phyloP scores from a whole-genome alignment of 2,888 invertebrate species.

The Pterostichus niger region DNA sequence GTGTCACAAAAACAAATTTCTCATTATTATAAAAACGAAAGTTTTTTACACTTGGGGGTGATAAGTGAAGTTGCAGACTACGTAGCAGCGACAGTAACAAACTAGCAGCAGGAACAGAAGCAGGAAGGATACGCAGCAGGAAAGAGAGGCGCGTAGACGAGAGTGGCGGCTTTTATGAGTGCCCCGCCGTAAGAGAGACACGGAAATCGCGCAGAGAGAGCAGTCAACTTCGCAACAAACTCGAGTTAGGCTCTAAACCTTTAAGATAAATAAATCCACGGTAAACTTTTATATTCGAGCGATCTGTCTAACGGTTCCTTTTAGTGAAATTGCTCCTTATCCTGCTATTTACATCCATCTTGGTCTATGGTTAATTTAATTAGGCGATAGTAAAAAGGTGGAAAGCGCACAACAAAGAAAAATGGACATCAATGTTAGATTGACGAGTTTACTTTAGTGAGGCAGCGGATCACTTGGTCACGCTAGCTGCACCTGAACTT shows the following conservation, averaged over 20 bases:
- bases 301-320: slow-evolving; percentile 65
- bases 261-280: slow-evolving; percentile 63
- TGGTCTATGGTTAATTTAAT: slow-evolving; percentile 65
- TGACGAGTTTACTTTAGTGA: slow-evolving; percentile 49
- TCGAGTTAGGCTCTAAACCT: slow-evolving; percentile 58
- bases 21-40: slow-evolving; percentile 56
- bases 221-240: slow-evolving; percentile 59
- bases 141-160: neutral
- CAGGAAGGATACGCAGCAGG: slow-evolving; percentile 31
- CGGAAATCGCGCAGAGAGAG: slow-evolving; percentile 32
- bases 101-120: slow-evolving; percentile 19
- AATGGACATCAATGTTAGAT: slow-evolving; percentile 38
- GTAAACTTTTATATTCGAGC: slow-evolving; percentile 65
- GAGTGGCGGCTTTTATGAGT: slow-evolving; percentile 31
- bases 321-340: slow-evolving; percentile 66
- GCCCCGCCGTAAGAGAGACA: neutral
- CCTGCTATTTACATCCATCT: slow-evolving; percentile 65
- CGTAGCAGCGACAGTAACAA: slow-evolving; percentile 44
- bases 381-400: slow-evolving; percentile 57
- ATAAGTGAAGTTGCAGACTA: slow-evolving; percentile 39
- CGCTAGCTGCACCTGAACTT: slow-evolving; percentile 46
- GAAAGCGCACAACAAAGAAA: slow-evolving; percentile 42
- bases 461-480: slow-evolving; percentile 28
- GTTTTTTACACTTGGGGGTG: slow-evolving; percentile 42
- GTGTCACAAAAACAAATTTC: slow-evolving; percentile 47